Percentiles rank a stretch among this genome's conserved stretches.
Conservation (phyloP, 2,888 invertebrate species). For the Kryphioiulus occultus region DNA sequence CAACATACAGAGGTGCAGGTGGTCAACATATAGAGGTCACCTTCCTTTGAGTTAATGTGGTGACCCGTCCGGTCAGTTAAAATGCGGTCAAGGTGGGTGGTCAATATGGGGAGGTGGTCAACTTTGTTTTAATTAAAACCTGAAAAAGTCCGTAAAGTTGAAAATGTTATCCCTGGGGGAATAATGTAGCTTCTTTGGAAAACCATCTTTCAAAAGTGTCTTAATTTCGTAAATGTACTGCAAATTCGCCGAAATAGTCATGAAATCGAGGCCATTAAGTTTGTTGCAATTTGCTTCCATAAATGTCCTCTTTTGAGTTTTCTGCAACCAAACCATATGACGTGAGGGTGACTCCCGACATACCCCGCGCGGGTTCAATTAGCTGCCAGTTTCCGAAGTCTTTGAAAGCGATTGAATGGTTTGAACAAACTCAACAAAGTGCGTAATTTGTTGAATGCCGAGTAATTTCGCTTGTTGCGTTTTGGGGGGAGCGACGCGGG, state of each 20-base stretch:
- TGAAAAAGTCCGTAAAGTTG: no score
- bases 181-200: no score
- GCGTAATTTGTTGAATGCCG: neutral
- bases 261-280: neutral
- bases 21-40: no score
- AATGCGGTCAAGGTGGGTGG: no score
- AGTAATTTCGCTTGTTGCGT: slow-evolving; percentile 32
- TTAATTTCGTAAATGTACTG: no score
- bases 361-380: neutral
- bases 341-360: neutral
- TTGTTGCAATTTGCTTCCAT: neutral
- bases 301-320: neutral
- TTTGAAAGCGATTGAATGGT: neutral
- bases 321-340: neutral
- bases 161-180: no score
- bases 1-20: no score
- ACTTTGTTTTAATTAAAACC: no score
- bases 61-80: no score
- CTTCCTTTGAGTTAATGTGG: no score
- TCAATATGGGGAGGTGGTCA: no score
- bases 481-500: neutral
- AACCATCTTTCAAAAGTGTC: no score
- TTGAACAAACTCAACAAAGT: slow-evolving; percentile 28
- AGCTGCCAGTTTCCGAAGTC: neutral
- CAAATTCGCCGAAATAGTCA: neutral